phyloP scores from a whole-genome alignment of 2,113 vertebrate species.

The Megaceryle maxima region DNA sequence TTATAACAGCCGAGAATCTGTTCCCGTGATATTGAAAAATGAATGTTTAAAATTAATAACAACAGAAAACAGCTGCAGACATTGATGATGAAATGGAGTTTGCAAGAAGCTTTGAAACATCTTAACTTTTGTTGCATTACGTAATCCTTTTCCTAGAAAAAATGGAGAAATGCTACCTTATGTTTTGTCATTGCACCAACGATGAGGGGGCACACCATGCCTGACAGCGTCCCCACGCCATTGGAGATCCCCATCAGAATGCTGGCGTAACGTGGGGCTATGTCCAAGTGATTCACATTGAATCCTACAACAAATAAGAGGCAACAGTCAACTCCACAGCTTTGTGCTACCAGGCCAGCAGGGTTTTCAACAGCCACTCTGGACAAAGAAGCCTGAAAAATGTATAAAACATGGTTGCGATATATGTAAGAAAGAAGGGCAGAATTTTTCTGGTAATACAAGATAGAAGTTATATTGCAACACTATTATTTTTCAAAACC shows the following conservation, averaged over 20 bases:
- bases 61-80: neutral
- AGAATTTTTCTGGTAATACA: neutral
- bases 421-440: neutral
- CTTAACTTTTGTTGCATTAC: neutral
- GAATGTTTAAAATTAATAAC: neutral
- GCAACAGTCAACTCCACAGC: neutral
- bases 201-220: constrained; percentile 97
- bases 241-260: constrained; percentile 99
- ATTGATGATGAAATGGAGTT: neutral
- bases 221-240: constrained; percentile 92
- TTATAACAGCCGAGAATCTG: neutral
- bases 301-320: constrained; percentile 81
- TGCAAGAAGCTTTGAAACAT: neutral
- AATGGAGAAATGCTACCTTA: constrained; percentile 79
- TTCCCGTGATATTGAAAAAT: neutral
- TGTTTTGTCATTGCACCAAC: constrained; percentile 95
- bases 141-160: neutral
- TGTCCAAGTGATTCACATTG: constrained; percentile 97
- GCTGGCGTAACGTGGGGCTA: constrained; percentile 96
- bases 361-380: neutral
- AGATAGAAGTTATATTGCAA: neutral
- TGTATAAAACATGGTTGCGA: neutral
- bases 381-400: neutral
- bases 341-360: neutral
- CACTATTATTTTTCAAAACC: neutral